Conservation (phyloP, 2,888 invertebrate species). For the Gymnoscelis rufifasciata region DNA sequence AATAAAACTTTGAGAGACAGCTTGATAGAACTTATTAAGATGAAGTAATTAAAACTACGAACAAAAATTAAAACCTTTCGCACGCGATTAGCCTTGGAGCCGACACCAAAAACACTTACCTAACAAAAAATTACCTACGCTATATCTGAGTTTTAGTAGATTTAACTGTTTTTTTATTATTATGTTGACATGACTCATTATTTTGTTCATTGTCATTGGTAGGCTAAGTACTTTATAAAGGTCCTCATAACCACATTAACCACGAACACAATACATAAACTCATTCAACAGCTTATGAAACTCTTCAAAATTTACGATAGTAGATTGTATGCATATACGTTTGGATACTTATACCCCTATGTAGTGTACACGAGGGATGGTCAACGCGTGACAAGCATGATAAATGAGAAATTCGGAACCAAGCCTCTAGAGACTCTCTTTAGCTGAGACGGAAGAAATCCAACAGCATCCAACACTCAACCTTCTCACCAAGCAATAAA, state of each 20-base stretch:
- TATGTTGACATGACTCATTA: too few species aligned
- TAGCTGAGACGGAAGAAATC: conserved; percentile 57
- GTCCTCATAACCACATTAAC: too few species aligned
- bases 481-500: conserved; percentile 34
- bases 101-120: too few species aligned
- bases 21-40: too few species aligned
- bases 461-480: conserved; percentile 45
- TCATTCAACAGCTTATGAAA: conserved; percentile 6
- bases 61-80: too few species aligned
- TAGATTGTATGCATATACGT: conserved; percentile 43
- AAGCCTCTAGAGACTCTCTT: conserved; percentile 71
- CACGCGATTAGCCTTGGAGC: too few species aligned
- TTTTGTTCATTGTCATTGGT: too few species aligned
- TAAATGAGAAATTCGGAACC: conserved; percentile 74
- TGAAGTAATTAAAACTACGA: too few species aligned
- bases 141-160: too few species aligned
- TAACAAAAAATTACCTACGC: too few species aligned
- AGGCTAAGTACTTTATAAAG: not conserved
- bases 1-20: too few species aligned
- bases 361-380: conserved; percentile 72
- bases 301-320: conserved; percentile 34
- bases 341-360: conserved; percentile 43
- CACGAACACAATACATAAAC: not conserved
- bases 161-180: too few species aligned
- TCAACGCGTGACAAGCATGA: conserved; percentile 77